These are phyloP conservation scores for Enteromius viviparus DNA, from an alignment of 2,797 vertebrate genomes.

Conservation along the genomic window DNA sequence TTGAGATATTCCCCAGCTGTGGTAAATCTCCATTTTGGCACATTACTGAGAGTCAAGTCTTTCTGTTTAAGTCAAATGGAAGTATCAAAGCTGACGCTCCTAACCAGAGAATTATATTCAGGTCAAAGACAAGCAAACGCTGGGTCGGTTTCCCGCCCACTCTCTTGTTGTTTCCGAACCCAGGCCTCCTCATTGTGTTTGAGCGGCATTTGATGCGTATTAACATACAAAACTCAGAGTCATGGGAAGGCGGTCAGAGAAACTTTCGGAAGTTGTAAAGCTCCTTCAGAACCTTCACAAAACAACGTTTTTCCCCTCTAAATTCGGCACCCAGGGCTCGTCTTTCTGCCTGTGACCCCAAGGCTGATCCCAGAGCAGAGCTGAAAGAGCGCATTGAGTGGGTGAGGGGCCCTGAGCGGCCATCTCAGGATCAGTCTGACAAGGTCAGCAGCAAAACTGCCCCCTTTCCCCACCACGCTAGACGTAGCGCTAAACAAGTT, in stretches of 20 bases:
- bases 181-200: slow-evolving; percentile 19
- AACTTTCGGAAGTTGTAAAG: slow-evolving; percentile 69
- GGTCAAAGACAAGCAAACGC: slow-evolving; percentile 25
- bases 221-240: slow-evolving; percentile 41
- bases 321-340: slow-evolving; percentile 71
- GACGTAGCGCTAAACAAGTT: slow-evolving; percentile 71
- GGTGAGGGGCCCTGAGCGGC: slow-evolving; percentile 73
- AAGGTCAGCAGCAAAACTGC: slow-evolving; percentile 56
- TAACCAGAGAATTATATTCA: slow-evolving; percentile 35
- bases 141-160: slow-evolving; percentile 32
- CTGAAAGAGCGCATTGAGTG: slow-evolving; percentile 79
- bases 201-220: slow-evolving; percentile 22
- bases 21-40: slow-evolving; percentile 34
- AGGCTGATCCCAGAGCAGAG: slow-evolving; percentile 72
- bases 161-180: slow-evolving; percentile 37
- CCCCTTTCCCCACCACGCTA: slow-evolving; percentile 64
- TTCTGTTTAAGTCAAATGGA: slow-evolving; percentile 5
- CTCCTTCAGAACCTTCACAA: slow-evolving; percentile 70
- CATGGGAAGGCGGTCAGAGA: slow-evolving; percentile 34
- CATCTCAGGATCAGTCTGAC: slow-evolving; percentile 75
- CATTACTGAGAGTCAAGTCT: slow-evolving; percentile 23
- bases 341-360: slow-evolving; percentile 74
- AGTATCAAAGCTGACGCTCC: slow-evolving; percentile 23
- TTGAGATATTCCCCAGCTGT: slow-evolving; percentile 33
- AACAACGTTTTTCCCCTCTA: slow-evolving; percentile 77